Evolutionary conservation across 2,888 invertebrate species (phyloP), one percentile per base, ranked within the genome.

Genomic region (Drosophila maculinotata): DNA sequence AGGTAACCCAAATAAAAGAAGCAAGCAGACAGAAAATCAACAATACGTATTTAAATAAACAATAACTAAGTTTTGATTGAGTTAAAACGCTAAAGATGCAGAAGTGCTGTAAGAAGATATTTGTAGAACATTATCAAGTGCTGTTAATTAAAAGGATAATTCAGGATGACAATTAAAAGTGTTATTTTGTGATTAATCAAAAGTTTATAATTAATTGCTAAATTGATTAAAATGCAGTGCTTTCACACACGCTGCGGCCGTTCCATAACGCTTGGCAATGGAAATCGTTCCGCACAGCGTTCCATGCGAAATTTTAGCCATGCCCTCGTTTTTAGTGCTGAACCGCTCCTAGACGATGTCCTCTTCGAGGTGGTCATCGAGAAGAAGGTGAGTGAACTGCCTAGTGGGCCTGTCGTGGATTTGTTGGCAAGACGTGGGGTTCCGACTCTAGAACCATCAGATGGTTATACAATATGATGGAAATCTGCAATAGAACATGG

Each of bases 331-430:
- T 93, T 97, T 74, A 96, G 96, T 85, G 94, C 95, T 4, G 95
- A 96, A 79, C 96, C 97, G 3, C 92, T 97, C 25, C 92, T 93
- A 66, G 96, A 97, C 90, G 96, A 97, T 92, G 94, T 95, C 69
- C 92, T 97, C 57, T 97, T 97, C 90, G 96, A 97, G 93, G 95
- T 97, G 69, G 94, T 95, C 86, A 95, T 97, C 88, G 97, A 97
- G 90, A 95, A 95, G 92, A 97, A 97, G 95, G 97, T 97, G 3
- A 33, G 31, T 39, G 3, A 12, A n/a, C n/a, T n/a, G n/a, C n/a
- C n/a, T n/a, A n/a, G n/a, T n/a, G n/a, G n/a, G n/a, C n/a, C n/a
- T n/a, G n/a, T n/a, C n/a, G n/a, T n/a, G n/a, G n/a, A n/a, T n/a
- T n/a, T n/a, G n/a, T n/a, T n/a, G n/a, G n/a, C n/a, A n/a, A n/a